Conservation (phyloP, 1,140 invertebrate genomes). For the Andrena cerasifolii region DNA sequence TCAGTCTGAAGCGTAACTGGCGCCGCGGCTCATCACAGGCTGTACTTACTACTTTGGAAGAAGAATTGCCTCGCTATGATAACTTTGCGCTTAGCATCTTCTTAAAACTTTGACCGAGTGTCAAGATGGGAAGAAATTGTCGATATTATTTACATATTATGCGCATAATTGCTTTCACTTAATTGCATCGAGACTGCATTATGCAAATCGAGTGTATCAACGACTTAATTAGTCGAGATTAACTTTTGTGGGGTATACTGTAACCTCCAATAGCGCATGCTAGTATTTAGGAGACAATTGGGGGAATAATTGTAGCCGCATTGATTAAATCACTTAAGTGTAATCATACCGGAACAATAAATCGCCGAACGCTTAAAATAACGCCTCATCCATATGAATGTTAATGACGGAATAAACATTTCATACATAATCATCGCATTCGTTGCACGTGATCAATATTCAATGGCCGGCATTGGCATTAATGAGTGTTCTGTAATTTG, state of each 20-base stretch:
- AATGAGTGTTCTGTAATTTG: neutral
- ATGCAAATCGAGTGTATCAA: neutral
- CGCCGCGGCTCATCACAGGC: neutral
- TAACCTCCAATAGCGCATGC: too few species aligned
- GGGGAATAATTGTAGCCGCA: neutral
- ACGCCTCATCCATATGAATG: neutral
- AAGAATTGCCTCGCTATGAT: neutral
- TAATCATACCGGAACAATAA: neutral
- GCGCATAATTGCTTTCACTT: neutral
- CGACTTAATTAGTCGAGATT: neutral
- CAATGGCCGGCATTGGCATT: neutral
- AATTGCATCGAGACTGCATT: neutral
- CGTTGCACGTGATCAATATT: neutral
- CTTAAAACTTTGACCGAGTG: neutral
- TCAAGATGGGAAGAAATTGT: neutral
- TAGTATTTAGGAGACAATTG: neutral
- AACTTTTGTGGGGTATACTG: too few species aligned
- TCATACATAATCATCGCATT: constrained; percentile 5
- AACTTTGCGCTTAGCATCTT: neutral
- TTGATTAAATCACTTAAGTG: neutral
- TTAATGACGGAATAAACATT: constrained; percentile 1
- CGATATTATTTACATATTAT: neutral
- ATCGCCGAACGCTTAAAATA: neutral
- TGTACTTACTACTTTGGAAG: neutral
- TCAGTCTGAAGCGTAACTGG: neutral